Conservation (phyloP, 2,113 vertebrate genomes). For the Sus scrofa region DNA sequence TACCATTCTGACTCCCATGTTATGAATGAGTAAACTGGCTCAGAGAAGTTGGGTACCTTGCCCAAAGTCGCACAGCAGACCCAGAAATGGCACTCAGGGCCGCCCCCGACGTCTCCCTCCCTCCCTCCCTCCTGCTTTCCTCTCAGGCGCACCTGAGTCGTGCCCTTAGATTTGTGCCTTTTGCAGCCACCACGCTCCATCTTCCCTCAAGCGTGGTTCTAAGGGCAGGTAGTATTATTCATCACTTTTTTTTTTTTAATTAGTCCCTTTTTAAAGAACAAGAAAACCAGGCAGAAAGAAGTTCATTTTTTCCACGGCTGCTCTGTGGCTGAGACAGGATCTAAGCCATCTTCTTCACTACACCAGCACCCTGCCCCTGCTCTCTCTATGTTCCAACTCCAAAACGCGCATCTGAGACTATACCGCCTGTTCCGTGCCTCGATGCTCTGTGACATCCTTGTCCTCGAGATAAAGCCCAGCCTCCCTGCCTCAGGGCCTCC, state of each 20-base stretch:
- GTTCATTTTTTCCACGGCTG: not conserved
- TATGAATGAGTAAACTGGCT: not conserved
- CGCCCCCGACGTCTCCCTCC: not conserved
- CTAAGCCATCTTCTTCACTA: not conserved
- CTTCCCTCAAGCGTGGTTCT: not conserved
- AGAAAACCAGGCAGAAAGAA: not conserved
- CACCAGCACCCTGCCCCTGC: not conserved
- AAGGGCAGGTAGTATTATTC: not conserved
- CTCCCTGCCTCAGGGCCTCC: not conserved
- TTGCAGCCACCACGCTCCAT: rapidly evolving
- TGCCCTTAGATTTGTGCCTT: not conserved
- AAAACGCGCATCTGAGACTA: not conserved
- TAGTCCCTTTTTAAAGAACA: not conserved
- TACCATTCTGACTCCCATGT: not conserved
- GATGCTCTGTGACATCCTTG: not conserved
- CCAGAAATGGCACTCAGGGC: not conserved
- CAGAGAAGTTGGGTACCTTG: conserved; percentile 23
- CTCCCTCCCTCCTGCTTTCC: not conserved
- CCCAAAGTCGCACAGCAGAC: not conserved
- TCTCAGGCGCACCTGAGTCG: not conserved
- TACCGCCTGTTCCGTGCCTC: not conserved
- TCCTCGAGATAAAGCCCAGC: not conserved
- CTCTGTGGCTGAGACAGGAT: not conserved
- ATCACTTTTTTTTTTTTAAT: not conserved
- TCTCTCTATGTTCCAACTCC: not conserved